These are phyloP conservation scores for Ormyrus thymus DNA, from an alignment of 2,888 invertebrate genomes.

Conservation along the genomic window DNA sequence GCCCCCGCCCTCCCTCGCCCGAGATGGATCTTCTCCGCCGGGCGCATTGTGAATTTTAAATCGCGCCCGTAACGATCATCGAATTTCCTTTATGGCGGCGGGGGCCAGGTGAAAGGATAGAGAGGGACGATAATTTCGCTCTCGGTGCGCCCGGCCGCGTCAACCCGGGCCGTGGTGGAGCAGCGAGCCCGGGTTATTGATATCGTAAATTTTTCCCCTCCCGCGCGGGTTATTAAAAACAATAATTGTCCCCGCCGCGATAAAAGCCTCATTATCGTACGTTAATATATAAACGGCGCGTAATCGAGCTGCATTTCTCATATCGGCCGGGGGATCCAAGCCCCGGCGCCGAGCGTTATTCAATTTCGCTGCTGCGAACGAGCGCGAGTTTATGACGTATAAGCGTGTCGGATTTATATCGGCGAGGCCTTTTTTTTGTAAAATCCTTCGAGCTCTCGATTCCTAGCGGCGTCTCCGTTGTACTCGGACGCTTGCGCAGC, in stretches of 20 bases:
- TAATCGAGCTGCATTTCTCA: no score
- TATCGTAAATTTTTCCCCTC: not conserved
- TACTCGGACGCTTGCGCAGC: no score
- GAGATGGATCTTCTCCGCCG: not conserved
- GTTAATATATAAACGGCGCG: no score
- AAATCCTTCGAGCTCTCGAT: no score
- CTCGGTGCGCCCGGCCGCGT: not conserved
- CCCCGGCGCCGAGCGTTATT: not conserved
- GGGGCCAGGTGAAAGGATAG: not conserved
- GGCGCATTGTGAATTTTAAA: slow-evolving; percentile 27
- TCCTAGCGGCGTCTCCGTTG: no score
- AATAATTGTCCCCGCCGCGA: no score
- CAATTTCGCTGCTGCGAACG: not conserved
- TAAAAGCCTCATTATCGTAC: no score
- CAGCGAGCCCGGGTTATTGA: not conserved
- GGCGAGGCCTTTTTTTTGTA: no score
- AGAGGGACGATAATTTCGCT: not conserved
- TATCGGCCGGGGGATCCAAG: not conserved
- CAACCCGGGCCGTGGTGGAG: not conserved
- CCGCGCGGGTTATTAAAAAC: no score
- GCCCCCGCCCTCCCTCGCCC: not conserved
- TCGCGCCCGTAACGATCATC: slow-evolving; percentile 25
- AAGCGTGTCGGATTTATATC: no score
- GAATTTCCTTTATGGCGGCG: slow-evolving; percentile 25
- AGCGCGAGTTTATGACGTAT: no score